Percentiles rank a stretch among this genome's conserved stretches.
Conservation (phyloP, 2,888 invertebrate genomes). For the Cephus spinipes region DNA sequence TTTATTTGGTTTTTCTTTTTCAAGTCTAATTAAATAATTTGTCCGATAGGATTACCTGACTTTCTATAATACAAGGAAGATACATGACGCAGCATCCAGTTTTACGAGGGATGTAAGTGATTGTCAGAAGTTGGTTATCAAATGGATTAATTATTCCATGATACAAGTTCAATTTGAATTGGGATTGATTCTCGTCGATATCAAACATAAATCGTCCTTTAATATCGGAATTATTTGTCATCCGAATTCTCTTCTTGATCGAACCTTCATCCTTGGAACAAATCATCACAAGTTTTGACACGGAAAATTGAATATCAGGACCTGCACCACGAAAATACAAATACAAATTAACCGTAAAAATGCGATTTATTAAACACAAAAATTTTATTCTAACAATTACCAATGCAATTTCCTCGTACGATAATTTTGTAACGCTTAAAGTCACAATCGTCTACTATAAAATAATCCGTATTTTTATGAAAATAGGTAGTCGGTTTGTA, state of each 20-base stretch:
- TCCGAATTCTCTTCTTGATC: conserved; percentile 50
- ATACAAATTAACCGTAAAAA: conserved; percentile 7
- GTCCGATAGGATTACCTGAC: conserved; percentile 57
- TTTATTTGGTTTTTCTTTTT: conserved; percentile 6
- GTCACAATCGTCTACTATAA: conserved; percentile 50
- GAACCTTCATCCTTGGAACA: conserved; percentile 22
- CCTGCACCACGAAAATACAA: conserved; percentile 28
- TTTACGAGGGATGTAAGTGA: conserved; percentile 54
- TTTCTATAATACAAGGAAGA: conserved; percentile 57
- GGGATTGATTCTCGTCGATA: conserved; percentile 43
- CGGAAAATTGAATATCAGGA: conserved; percentile 33
- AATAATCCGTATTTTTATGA: conserved; percentile 57
- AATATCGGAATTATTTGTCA: conserved; percentile 56
- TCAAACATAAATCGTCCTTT: conserved; percentile 61
- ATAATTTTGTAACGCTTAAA: conserved; percentile 44
- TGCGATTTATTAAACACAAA: conserved; percentile 25
- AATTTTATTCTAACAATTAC: conserved; percentile 35
- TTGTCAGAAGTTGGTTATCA: conserved; percentile 49
- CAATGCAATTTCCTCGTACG: conserved; percentile 52
- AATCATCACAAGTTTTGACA: conserved; percentile 27
- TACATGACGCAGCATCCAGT: conserved; percentile 53
- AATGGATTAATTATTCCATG: conserved; percentile 53
- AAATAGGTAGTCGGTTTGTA: conserved; percentile 57
- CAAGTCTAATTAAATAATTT: conserved; percentile 11
- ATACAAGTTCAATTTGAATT: conserved; percentile 55